Percentiles rank a stretch among this genome's conserved stretches.
phyloP scores from a whole-genome alignment of 2,888 invertebrate species.

The Heteromyza rotundicornis region DNA sequence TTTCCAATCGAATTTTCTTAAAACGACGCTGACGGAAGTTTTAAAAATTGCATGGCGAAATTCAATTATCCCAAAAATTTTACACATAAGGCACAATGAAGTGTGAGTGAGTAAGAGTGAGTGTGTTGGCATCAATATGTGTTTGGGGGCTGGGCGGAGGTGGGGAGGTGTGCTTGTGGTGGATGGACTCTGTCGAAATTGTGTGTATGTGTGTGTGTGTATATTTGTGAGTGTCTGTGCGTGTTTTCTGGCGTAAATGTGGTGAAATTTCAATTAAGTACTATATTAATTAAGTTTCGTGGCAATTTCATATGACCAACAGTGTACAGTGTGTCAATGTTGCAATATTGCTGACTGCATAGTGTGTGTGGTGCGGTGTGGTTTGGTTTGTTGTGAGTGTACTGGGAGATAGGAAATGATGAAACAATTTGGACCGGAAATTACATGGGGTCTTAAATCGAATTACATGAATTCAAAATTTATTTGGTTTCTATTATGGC shows the following conservation, averaged over 20 bases:
- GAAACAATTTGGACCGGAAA: too few relatives aligned
- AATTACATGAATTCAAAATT: too few relatives aligned
- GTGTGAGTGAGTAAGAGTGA: neutral
- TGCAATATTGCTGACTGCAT: too few relatives aligned
- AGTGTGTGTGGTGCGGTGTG: too few relatives aligned
- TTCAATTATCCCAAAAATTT: conserved; percentile 20
- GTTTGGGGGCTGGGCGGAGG: neutral
- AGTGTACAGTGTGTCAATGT: neutral
- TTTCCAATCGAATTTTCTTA: conserved; percentile 38
- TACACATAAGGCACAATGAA: neutral
- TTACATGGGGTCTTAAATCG: too few relatives aligned
- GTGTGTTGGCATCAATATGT: neutral
- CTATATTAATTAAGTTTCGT: conserved; percentile 27
- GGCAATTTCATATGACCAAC: conserved; percentile 12
- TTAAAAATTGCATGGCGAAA: conserved; percentile 16
- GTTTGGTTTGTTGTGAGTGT: too few relatives aligned
- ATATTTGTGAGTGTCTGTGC: neutral
- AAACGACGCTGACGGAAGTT: conserved; percentile 32
- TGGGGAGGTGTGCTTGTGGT: neutral
- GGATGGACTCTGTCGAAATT: neutral
- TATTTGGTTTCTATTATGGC: too few relatives aligned
- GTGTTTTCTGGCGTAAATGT: neutral
- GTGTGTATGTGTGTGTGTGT: conserved; percentile 6
- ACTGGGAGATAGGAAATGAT: too few relatives aligned
- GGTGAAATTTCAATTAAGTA: conserved; percentile 27